These are phyloP conservation scores for Chlorospingus flavigularis DNA, from an alignment of 2,797 vertebrate species.

Conservation along the genomic window DNA sequence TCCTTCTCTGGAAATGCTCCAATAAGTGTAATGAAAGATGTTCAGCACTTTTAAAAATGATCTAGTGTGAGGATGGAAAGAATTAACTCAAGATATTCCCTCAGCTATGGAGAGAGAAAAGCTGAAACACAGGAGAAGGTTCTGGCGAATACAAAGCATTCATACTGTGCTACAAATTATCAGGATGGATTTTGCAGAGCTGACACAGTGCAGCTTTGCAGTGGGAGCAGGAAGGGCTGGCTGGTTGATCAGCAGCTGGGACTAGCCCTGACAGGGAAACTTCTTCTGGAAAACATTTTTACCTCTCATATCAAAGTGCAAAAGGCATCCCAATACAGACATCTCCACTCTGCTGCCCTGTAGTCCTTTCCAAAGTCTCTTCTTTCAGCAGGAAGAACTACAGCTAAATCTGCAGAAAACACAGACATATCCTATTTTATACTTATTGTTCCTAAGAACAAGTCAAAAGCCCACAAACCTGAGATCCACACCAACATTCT, in stretches of 20 bases:
- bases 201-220: not conserved
- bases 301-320: not conserved
- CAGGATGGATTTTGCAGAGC: not conserved
- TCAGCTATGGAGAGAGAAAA: not conserved
- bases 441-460: not conserved
- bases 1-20: not conserved
- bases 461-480: not conserved
- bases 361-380: not conserved
- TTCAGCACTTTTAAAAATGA: rapidly evolving
- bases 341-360: not conserved
- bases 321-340: not conserved
- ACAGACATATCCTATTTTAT: not conserved
- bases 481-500: not conserved
- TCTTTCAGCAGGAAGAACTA: not conserved
- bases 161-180: not conserved
- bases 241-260: not conserved
- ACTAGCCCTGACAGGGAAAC: not conserved
- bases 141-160: not conserved
- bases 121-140: not conserved
- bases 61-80: not conserved
- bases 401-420: not conserved
- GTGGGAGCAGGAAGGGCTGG: not conserved
- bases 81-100: not conserved
- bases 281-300: not conserved
- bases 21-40: not conserved